These are phyloP conservation scores for Chloroceryle inda DNA, from an alignment of 2,797 vertebrate species.

Conservation along the genomic window DNA sequence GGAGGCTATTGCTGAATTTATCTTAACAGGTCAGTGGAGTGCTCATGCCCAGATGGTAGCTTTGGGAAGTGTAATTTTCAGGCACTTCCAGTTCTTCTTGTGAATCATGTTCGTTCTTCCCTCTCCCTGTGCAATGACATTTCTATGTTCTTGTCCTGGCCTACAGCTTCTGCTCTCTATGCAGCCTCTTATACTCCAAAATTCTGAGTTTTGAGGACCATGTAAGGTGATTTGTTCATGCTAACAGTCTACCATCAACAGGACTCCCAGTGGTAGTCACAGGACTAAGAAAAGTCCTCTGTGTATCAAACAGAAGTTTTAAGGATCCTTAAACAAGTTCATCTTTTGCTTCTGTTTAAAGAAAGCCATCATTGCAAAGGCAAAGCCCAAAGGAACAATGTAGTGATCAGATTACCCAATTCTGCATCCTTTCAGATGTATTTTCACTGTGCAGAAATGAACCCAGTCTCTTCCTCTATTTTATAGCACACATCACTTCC, in stretches of 20 bases:
- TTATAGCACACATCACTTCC: background rate
- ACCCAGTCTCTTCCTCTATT: background rate
- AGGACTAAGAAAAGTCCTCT: background rate
- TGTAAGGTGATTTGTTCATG: background rate
- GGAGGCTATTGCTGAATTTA: background rate
- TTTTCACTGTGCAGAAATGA: background rate
- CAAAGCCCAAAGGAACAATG: background rate
- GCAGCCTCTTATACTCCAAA: background rate
- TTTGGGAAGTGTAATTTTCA: constrained; percentile 2
- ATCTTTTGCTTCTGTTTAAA: background rate
- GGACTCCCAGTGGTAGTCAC: background rate
- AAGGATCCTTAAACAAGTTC: background rate
- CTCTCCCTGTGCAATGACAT: background rate
- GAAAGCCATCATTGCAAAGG: background rate
- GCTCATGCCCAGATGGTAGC: background rate
- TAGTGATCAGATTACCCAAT: background rate
- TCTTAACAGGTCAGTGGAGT: background rate
- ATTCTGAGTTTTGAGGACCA: background rate
- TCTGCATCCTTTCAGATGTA: background rate
- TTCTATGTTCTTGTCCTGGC: background rate
- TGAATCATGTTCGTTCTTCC: background rate
- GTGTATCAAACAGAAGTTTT: background rate
- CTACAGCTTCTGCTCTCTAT: background rate
- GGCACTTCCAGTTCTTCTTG: background rate
- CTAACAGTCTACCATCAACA: background rate